Evolutionary conservation across 2,113 vertebrate species (phyloP).

Genomic region (Montifringilla adamsi): DNA sequence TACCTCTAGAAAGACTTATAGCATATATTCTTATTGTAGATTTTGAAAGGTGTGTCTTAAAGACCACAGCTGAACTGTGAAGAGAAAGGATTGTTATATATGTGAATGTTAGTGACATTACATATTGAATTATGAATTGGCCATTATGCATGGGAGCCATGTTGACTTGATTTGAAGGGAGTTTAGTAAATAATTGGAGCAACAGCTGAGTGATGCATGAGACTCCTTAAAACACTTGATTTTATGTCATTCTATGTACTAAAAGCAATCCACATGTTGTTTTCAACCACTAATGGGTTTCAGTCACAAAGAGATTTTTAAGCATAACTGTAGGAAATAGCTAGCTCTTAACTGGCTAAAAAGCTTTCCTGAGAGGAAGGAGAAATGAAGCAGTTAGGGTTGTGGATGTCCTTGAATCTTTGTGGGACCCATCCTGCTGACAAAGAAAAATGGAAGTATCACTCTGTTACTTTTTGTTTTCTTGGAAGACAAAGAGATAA

Average conservation of each 20-base stretch:
- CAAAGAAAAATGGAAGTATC: background rate
- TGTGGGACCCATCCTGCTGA: background rate
- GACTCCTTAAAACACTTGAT: background rate
- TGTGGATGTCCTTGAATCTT: background rate
- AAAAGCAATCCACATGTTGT: background rate
- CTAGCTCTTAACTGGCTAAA: background rate
- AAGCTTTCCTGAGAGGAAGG: background rate
- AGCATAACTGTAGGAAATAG: background rate
- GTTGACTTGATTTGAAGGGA: background rate
- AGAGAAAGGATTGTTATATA: background rate
- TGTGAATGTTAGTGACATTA: background rate
- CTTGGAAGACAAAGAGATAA: background rate
- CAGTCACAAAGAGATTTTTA: background rate
- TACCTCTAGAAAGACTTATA: background rate
- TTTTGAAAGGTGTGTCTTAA: background rate
- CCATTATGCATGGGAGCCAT: background rate
- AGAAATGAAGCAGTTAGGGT: background rate
- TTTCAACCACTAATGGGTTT: background rate
- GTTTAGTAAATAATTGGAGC: background rate
- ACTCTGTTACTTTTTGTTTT: background rate
- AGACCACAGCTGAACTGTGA: background rate
- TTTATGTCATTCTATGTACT: background rate
- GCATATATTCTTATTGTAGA: background rate
- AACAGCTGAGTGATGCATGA: background rate
- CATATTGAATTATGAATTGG: background rate